Evolutionary conservation across 2,113 vertebrate genomes (phyloP).

Genomic region (Actenoides lindsayi): DNA sequence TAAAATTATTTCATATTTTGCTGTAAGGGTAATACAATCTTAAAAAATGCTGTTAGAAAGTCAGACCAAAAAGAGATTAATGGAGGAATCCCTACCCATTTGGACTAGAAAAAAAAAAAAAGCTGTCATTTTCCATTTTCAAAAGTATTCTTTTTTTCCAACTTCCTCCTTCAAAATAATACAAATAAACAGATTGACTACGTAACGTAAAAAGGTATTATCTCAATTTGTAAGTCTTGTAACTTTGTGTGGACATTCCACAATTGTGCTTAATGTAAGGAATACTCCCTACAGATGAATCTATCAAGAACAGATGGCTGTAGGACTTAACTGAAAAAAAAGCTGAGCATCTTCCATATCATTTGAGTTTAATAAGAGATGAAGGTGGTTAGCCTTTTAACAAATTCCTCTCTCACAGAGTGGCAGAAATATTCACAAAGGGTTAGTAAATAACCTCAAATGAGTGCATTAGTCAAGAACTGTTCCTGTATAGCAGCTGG

Average conservation of each 20-base stretch:
- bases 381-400: not conserved
- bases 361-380: not conserved
- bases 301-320: not conserved
- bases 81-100: slow-evolving; percentile 9
- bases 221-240: not conserved
- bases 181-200: not conserved
- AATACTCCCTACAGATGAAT: not conserved
- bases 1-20: not conserved
- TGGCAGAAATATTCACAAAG: not conserved
- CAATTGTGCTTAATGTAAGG: not conserved
- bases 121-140: slow-evolving; percentile 29
- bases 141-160: not conserved
- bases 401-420: not conserved
- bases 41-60: not conserved
- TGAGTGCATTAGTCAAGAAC: not conserved
- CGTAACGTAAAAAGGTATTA: not conserved
- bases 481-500: not conserved
- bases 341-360: not conserved
- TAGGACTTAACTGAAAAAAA: not conserved
- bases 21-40: not conserved
- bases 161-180: not conserved
- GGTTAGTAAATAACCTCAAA: not conserved
- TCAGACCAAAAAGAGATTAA: not conserved
- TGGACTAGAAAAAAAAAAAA: not conserved
- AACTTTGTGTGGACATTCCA: not conserved